Evolutionary conservation across 2,888 invertebrate genomes (phyloP).

Genomic region (Endomychus coccineus): DNA sequence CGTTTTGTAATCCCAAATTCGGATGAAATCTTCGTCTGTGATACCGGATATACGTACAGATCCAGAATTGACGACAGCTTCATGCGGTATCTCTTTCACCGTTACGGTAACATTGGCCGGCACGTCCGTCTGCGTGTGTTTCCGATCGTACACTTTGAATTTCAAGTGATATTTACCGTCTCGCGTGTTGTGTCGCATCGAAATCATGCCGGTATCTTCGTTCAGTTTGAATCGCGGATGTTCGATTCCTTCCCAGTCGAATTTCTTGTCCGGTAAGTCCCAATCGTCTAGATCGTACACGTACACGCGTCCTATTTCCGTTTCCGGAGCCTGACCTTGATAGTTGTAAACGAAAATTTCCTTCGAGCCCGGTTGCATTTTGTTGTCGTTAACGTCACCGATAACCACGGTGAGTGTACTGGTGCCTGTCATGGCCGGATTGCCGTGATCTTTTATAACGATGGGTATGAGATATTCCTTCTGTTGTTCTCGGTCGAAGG

Average conservation of each 20-base stretch:
- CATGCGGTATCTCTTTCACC: slow-evolving; percentile 90
- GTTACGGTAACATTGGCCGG: slow-evolving; percentile 94
- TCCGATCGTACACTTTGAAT: slow-evolving; percentile 87
- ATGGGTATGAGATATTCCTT: slow-evolving; percentile 96
- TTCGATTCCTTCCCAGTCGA: slow-evolving; percentile 85
- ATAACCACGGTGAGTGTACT: slow-evolving; percentile 94
- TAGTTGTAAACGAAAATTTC: slow-evolving; percentile 97
- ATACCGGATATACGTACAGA: slow-evolving; percentile 89
- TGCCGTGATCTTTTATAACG: slow-evolving; percentile 94
- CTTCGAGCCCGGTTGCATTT: slow-evolving; percentile 96
- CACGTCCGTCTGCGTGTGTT: slow-evolving; percentile 91
- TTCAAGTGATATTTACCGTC: slow-evolving; percentile 77
- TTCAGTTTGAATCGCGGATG: slow-evolving; percentile 79
- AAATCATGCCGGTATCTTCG: slow-evolving; percentile 90
- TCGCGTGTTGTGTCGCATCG: slow-evolving; percentile 87
- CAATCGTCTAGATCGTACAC: slow-evolving; percentile 98
- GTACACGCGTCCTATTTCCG: slow-evolving; percentile 72
- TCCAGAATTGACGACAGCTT: slow-evolving; percentile 92
- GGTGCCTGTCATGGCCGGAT: slow-evolving; percentile 93
- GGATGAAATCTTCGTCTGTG: slow-evolving; percentile 92
- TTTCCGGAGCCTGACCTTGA: slow-evolving; percentile 46
- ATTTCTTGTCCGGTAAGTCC: slow-evolving; percentile 96
- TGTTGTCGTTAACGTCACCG: slow-evolving; percentile 96
- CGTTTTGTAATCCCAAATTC: slow-evolving; percentile 88
- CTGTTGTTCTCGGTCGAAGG: slow-evolving; percentile 92